Percentiles rank a stretch among this genome's conserved stretches.
phyloP scores from a whole-genome alignment of 2,797 vertebrate genomes.

The Chromis chromis region DNA sequence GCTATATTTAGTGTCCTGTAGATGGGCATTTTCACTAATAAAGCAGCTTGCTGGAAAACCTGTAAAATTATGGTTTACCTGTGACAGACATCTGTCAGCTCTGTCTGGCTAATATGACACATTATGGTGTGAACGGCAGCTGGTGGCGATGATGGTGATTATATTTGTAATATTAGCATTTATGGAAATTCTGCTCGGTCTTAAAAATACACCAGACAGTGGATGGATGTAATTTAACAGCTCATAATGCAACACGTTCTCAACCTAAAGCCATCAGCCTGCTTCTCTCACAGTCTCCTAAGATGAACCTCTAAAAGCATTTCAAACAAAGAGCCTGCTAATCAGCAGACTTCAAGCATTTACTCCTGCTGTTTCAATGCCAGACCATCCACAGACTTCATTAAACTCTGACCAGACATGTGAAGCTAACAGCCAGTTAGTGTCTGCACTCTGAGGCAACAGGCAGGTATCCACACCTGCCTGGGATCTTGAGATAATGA shows the following conservation, averaged over 20 bases:
- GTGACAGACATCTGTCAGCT: not conserved
- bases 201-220: too few species aligned
- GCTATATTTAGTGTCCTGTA: not conserved
- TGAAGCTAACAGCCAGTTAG: constrained; percentile 3
- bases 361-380: not conserved
- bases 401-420: constrained; percentile 2
- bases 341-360: not conserved
- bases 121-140: not conserved
- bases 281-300: not conserved
- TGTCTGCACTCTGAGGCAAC: not conserved
- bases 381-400: not conserved
- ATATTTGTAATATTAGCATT: not conserved
- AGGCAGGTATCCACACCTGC: not conserved
- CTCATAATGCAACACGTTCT: not conserved
- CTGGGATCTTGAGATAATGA: too few species aligned
- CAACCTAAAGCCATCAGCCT: not conserved
- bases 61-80: not conserved
- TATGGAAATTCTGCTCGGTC: too few species aligned
- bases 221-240: not conserved
- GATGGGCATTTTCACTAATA: not conserved
- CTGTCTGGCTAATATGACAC: not conserved
- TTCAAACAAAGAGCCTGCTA: constrained; percentile 9
- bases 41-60: not conserved
- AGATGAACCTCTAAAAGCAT: not conserved
- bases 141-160: not conserved